A percentile compares a stretch with the other conserved stretches of the same genome.
These are phyloP conservation scores for Eulemur rubriventer DNA, from an alignment of 2,797 vertebrate genomes.

Conservation along the genomic window DNA sequence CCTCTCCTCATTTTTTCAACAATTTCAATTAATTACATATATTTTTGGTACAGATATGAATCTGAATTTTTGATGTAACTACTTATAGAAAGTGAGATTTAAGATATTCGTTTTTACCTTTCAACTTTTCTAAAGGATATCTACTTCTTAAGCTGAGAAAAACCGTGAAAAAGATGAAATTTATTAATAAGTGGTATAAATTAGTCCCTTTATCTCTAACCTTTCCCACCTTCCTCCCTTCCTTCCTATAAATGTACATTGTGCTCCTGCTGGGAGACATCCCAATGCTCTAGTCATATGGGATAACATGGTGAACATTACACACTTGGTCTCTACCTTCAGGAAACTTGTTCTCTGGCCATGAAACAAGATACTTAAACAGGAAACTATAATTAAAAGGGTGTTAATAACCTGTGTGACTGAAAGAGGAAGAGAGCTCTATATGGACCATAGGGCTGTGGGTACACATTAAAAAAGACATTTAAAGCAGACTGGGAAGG, in stretches of 20 bases:
- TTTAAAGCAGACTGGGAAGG: neutral
- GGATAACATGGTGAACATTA: neutral
- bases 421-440: neutral
- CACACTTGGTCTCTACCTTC: neutral
- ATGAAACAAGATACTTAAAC: neutral
- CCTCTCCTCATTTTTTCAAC: neutral
- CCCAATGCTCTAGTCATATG: accelerated
- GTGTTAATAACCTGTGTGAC: neutral
- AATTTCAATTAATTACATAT: neutral
- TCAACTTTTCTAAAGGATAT: neutral
- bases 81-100: neutral
- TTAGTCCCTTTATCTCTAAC: neutral
- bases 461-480: neutral
- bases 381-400: neutral
- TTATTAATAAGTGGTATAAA: neutral
- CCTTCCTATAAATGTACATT: neutral
- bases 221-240: neutral
- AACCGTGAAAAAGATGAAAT: neutral
- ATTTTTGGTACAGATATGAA: neutral
- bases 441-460: accelerated
- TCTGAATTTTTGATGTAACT: neutral
- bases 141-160: neutral
- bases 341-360: neutral
- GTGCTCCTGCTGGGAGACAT: neutral
- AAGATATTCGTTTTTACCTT: neutral